Base-by-base conservation (phyloP, 2,113 vertebrate species). In the Colinus virginianus region DNA sequence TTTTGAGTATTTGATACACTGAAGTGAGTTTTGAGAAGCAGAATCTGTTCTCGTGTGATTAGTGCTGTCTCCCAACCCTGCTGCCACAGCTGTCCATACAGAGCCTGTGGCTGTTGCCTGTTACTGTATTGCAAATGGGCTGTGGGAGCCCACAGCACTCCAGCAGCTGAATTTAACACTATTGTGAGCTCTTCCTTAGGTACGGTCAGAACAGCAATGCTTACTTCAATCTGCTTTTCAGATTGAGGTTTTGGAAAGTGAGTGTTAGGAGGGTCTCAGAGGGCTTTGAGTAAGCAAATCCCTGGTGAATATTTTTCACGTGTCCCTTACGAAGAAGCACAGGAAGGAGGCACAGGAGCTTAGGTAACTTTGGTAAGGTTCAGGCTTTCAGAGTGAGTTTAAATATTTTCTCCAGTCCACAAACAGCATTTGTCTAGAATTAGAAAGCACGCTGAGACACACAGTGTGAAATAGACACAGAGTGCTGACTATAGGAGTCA, bases 111-210 rank as follows among this genome's bases (percentile, higher is more conserved):
- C 64, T 74, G 1, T 74, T 78, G 36, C 12, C 23, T 46, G 7
- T 28, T 66, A 26, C 43, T 36, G 20, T 8, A 5, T 15, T 36
- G 38, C 19, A 34, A 32, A 22, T 42, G 38, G 49, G 26, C 32
- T 4, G 6, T 10, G 42, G 45, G 6, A 80, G 45, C 25, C 0
- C 0, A 48, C 56, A 46, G 9, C 45, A 23, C 20, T 80, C 45
- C 9, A 48, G 61, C 28, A 87, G 32, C 62, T 87, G 38, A 11
- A 3, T 71, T 23, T 76, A 34, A 14, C 2, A 7, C 53, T 25
- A 1, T 13, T 40, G 21, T 16, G 14, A 30, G 28, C 19, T 63
- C 45, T 19, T 85, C 7, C 48, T 75, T 17, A 9, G 23, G 9
- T 79, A 11, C 26, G 17, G 28, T 63, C 74, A 63, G 11, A 56